Conservation (phyloP, 2,888 invertebrate species). For the Adineta ricciae region DNA sequence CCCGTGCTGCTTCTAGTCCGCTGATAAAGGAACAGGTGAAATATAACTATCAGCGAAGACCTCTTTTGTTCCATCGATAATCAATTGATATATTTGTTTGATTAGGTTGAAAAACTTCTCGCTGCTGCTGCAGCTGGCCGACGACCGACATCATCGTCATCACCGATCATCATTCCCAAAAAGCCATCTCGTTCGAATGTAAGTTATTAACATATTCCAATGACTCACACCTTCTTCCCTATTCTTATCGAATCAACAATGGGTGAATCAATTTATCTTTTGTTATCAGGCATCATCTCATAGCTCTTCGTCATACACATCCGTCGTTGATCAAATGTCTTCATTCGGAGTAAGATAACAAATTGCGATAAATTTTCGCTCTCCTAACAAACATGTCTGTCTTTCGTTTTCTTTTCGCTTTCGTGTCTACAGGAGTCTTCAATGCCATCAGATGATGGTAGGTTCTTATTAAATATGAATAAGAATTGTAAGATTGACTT, state of each 20-base stretch:
- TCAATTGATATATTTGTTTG: neutral
- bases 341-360: neutral
- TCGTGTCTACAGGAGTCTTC: neutral
- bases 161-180: slow-evolving; percentile 1
- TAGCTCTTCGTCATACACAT: neutral
- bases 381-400: neutral
- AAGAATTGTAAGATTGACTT: no score
- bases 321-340: neutral
- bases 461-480: no score
- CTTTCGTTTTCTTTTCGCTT: no score
- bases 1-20: neutral
- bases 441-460: neutral
- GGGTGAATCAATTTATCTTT: neutral
- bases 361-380: neutral
- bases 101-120: neutral
- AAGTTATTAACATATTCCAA: neutral
- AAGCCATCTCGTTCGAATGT: neutral
- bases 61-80: neutral
- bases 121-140: neutral
- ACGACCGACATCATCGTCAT: neutral
- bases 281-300: neutral
- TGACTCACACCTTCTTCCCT: neutral
- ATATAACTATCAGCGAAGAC: neutral
- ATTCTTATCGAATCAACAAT: neutral
- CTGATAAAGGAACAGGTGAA: neutral